Evolutionary conservation across 1,140 invertebrate species (phyloP).

Genomic region (Aradophagus sp.): DNA sequence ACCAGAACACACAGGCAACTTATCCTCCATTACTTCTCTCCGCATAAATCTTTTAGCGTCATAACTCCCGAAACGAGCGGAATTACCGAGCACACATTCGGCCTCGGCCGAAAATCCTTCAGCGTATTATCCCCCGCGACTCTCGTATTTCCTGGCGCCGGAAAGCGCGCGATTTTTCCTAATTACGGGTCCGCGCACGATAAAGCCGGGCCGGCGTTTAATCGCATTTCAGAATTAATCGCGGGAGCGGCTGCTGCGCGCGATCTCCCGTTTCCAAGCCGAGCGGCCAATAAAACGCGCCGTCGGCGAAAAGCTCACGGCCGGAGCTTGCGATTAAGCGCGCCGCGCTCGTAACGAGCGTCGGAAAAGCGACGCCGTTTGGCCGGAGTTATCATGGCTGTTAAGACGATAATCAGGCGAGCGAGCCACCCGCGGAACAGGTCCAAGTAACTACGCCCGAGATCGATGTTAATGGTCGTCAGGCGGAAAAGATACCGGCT

Average conservation of each 20-base stretch:
- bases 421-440: slow-evolving; percentile 49
- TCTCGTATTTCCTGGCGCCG: too few species aligned
- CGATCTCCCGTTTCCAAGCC: slow-evolving; percentile 34
- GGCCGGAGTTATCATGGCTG: slow-evolving; percentile 57
- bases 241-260: background rate
- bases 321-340: slow-evolving; percentile 41
- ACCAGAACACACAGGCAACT: too few species aligned
- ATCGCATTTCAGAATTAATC: slow-evolving; percentile 37
- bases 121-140: too few species aligned
- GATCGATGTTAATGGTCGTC: slow-evolving; percentile 54
- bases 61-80: too few species aligned
- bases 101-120: too few species aligned
- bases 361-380: slow-evolving; percentile 53
- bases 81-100: too few species aligned
- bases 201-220: slow-evolving; percentile 9
- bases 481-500: slow-evolving; percentile 49
- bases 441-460: slow-evolving; percentile 45
- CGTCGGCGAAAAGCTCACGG: slow-evolving; percentile 14
- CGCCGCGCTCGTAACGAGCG: slow-evolving; percentile 44
- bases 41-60: too few species aligned
- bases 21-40: too few species aligned
- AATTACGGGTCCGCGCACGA: slow-evolving; percentile 16
- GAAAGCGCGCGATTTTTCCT: slow-evolving; percentile 25
- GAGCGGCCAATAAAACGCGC: slow-evolving; percentile 30
- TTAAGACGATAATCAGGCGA: slow-evolving; percentile 61